These are phyloP conservation scores for Lordiphosa stackelbergi DNA, from an alignment of 1,140 invertebrate species.

Conservation along the genomic window DNA sequence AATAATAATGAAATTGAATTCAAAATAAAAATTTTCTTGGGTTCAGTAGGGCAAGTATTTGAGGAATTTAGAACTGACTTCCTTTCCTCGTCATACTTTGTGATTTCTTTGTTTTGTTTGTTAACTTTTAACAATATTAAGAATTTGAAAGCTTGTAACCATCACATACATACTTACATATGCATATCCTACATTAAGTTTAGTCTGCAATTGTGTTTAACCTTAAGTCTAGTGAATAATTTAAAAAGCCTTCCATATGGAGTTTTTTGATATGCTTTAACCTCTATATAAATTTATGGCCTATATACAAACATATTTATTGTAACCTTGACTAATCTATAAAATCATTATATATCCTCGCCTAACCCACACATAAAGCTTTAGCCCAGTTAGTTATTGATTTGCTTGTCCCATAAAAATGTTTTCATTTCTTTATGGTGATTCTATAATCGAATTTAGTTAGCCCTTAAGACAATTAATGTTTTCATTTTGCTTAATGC, in stretches of 20 bases:
- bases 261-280: conserved; percentile 19
- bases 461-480: conserved; percentile 35
- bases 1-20: too few relatives aligned
- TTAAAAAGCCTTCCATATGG: conserved; percentile 5
- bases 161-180: conserved; percentile 33
- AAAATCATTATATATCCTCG: conserved; percentile 22
- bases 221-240: conserved; percentile 16
- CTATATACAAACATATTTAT: conserved; percentile 13
- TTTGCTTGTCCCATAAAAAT: conserved; percentile 21
- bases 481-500: conserved; percentile 34
- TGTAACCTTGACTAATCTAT: conserved; percentile 15
- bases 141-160: conserved; percentile 9
- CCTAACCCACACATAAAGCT: conserved; percentile 33
- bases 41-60: too few relatives aligned
- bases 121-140: not conserved
- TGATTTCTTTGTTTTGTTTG: not conserved
- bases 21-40: too few relatives aligned
- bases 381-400: conserved; percentile 35
- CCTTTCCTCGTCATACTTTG: too few relatives aligned
- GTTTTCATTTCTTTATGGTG: not conserved
- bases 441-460: conserved; percentile 41
- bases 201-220: conserved; percentile 36
- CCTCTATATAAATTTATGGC: conserved; percentile 9
- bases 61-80: too few relatives aligned
- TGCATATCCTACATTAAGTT: conserved; percentile 50